phyloP scores from a whole-genome alignment of 1,140 invertebrate species.

The Drosophila repleta region DNA sequence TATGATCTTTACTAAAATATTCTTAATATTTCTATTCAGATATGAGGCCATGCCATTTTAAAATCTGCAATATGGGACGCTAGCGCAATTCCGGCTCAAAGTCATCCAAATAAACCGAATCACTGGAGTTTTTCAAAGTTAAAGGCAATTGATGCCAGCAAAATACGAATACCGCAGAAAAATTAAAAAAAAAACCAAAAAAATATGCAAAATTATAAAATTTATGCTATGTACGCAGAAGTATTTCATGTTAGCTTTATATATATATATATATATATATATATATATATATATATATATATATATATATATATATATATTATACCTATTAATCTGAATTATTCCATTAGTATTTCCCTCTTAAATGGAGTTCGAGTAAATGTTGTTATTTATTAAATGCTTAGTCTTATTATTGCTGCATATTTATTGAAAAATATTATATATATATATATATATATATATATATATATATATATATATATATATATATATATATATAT shows the following conservation, averaged over 20 bases:
- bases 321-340: conserved; percentile 29
- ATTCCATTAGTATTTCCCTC: conserved; percentile 35
- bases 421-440: conserved; percentile 49
- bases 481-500: conserved; percentile 20
- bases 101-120: conserved; percentile 39
- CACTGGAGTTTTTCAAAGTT: neutral
- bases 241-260: conserved; percentile 53
- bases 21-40: conserved; percentile 36
- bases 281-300: conserved; percentile 15
- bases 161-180: conserved; percentile 28
- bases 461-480: conserved; percentile 6
- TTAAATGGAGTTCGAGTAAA: conserved; percentile 33
- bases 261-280: conserved; percentile 2
- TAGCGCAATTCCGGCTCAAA: conserved; percentile 66
- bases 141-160: conserved; percentile 4
- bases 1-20: conserved; percentile 3
- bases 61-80: conserved; percentile 82
- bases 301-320: neutral
- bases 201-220: conserved; percentile 3
- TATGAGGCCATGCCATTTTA: conserved; percentile 80
- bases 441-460: conserved; percentile 22
- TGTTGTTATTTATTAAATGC: conserved; percentile 61
- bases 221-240: conserved; percentile 39
- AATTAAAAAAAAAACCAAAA: conserved; percentile 6
- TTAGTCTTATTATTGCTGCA: conserved; percentile 45